Conservation (phyloP, 37 sponge, comb jelly and placozoan species). For the Geodia barretti region DNA sequence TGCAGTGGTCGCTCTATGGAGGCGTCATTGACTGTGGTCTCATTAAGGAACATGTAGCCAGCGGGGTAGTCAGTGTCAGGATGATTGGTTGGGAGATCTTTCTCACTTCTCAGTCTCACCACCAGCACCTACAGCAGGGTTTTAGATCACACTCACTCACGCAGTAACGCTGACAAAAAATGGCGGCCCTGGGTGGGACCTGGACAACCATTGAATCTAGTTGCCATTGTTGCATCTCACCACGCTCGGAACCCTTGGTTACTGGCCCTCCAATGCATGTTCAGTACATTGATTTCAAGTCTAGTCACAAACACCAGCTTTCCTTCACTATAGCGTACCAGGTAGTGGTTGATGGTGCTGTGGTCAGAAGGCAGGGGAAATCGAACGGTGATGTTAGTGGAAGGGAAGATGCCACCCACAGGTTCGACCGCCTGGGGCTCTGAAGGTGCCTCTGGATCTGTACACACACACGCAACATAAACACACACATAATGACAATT, state of each 20-base stretch:
- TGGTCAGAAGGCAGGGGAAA: neutral
- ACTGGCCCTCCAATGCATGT: too few relatives aligned
- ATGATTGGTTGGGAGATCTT: neutral
- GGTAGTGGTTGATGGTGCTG: neutral
- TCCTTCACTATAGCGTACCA: too few relatives aligned
- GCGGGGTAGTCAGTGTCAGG: constrained; percentile 9
- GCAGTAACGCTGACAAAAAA: too few relatives aligned
- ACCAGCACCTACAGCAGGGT: neutral
- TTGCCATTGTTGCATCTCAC: too few relatives aligned
- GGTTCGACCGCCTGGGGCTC: neutral
- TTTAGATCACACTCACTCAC: too few relatives aligned
- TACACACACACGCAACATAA: too few relatives aligned
- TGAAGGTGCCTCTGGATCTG: neutral
- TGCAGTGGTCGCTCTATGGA: neutral
- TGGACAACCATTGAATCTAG: too few relatives aligned
- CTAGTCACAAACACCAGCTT: too few relatives aligned
- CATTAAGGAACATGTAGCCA: neutral
- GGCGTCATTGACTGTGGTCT: neutral
- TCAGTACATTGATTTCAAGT: too few relatives aligned
- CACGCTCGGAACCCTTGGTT: too few relatives aligned
- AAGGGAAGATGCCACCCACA: neutral
- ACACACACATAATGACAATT: too few relatives aligned
- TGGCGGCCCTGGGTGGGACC: too few relatives aligned
- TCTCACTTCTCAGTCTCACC: neutral
- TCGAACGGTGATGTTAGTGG: neutral